Base-by-base conservation (phyloP, 2,113 vertebrate genomes). In the Empidonax traillii region DNA sequence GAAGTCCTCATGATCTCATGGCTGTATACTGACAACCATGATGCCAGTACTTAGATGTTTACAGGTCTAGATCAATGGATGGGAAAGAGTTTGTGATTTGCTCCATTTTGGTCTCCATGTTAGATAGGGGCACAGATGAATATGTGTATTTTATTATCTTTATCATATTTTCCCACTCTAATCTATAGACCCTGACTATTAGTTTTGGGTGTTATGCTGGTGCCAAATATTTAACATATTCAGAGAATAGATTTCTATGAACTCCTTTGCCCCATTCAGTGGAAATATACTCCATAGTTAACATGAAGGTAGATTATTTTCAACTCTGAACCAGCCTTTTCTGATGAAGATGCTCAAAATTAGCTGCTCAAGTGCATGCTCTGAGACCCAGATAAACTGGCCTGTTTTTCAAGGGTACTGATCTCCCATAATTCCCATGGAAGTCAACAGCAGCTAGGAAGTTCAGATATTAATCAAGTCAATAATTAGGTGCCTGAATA, bases 401-500 rank as follows among this genome's bases (percentile, higher is more conserved):
- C 90, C 96, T 95, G 73, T 69, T 93, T 97, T 95, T 90, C 75
- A 69, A 92, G 53, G 33, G 25, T 73, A 44, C 85, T 56, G 61
- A 49, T 87, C 68, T 94, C 44, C 41, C 25, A 27, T 56, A 89
- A 92, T 92, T 93, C 95, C 69, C 53, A 13, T 74, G 69, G 83
- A 90, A 90, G 56, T 76, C 93, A 95, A 82, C 58, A 84, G 52
- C 44, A 87, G 59, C 72, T 75, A 44, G 56, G 53, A 89, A 91
- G 49, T 93, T 92, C 69, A 65, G 44, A 41, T 73, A 93, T 92
- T 97, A 96, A 96, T 95, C 93, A 93, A 87, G 76, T 39, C 41
- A 90, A 74, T 90, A 97, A 96, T 96, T 94, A 96, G 72, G 22
- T 92, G 37, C 49, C 69, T 72, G 74, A 85, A 72, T 95, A 92